Evolutionary conservation across 1,140 invertebrate genomes (phyloP).

Genomic region (Bombus breviceps): DNA sequence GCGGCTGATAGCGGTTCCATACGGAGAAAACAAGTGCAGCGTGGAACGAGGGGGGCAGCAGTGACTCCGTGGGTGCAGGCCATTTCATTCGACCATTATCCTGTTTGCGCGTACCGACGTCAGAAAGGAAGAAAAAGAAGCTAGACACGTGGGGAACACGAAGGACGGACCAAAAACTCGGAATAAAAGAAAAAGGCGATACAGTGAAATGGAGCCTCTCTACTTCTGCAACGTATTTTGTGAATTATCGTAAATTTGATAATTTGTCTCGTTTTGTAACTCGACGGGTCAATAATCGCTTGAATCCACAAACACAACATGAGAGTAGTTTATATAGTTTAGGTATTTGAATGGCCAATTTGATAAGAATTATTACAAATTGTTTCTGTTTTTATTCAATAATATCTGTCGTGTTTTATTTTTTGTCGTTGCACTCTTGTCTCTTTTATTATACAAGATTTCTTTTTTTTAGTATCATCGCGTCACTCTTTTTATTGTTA

Average conservation of each 20-base stretch:
- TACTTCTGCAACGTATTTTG: background rate
- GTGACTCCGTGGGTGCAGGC: conserved; percentile 54
- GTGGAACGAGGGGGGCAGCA: conserved; percentile 28
- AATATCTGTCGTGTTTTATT: too few species aligned
- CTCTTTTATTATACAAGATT: background rate
- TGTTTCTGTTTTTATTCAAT: too few species aligned
- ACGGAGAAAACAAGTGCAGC: conserved; percentile 66
- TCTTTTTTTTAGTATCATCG: background rate
- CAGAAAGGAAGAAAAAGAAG: conserved; percentile 16
- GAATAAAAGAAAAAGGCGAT: background rate
- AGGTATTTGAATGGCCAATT: too few species aligned
- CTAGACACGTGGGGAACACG: background rate
- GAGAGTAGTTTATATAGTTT: too few species aligned
- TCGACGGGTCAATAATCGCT: background rate
- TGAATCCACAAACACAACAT: background rate
- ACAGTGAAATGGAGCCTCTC: background rate
- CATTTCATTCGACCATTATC: conserved; percentile 50
- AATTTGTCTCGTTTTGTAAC: background rate
- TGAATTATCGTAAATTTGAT: background rate
- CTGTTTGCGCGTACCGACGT: conserved; percentile 28
- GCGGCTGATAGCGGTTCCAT: conserved; percentile 71
- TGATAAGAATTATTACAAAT: too few species aligned
- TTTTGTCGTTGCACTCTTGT: too few species aligned
- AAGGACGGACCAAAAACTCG: background rate
- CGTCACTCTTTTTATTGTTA: background rate